A percentile compares a stretch with the other conserved stretches of the same genome.
Conservation (phyloP, 2,797 vertebrate genomes). For the Leucoraja ocellata region DNA sequence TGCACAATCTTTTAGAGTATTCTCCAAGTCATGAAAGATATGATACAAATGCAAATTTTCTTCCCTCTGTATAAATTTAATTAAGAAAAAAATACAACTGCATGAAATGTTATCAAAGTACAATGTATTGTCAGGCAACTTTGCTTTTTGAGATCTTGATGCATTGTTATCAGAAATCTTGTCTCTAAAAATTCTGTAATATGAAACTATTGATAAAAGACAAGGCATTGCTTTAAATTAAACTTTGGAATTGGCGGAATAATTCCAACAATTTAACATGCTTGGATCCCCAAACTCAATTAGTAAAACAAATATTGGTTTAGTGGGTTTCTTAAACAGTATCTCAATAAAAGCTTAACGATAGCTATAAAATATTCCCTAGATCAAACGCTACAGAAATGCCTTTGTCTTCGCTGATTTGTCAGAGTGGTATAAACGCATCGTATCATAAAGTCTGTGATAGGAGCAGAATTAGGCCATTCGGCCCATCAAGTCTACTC, state of each 20-base stretch:
- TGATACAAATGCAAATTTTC: background rate
- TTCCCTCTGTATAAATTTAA: background rate
- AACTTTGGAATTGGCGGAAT: background rate
- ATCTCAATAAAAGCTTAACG: background rate
- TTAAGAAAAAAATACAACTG: background rate
- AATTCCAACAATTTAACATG: background rate
- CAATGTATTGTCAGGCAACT: background rate
- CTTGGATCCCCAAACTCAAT: background rate
- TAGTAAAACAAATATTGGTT: background rate
- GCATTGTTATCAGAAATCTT: conserved; percentile 1
- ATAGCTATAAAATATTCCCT: background rate
- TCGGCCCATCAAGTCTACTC: no score
- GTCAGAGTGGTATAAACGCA: no score
- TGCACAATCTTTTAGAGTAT: background rate
- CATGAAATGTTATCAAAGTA: background rate
- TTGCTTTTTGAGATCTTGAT: background rate
- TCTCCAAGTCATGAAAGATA: background rate
- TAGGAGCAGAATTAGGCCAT: no score
- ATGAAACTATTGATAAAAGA: conserved; percentile 4
- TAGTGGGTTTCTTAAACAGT: background rate
- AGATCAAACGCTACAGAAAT: no score
- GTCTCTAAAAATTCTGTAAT: background rate
- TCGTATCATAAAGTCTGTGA: no score
- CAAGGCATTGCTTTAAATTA: background rate
- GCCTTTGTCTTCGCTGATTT: background rate